Evolutionary conservation across 2,888 invertebrate genomes (phyloP).

Genomic region (Andrena dorsata): DNA sequence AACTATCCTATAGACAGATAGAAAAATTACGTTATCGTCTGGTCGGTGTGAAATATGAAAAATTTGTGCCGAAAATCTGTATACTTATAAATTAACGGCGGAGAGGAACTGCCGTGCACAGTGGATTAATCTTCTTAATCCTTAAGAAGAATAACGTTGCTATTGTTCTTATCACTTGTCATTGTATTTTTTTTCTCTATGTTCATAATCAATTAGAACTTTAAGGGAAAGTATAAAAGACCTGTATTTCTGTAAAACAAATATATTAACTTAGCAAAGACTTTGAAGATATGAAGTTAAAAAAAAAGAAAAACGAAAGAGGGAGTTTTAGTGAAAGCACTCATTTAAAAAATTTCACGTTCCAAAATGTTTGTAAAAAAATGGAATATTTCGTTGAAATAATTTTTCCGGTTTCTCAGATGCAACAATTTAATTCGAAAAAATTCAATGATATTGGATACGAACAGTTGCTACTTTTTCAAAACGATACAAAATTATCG

Average conservation of each 20-base stretch:
- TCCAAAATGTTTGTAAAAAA: no score
- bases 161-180: constrained; percentile 2
- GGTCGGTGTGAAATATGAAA: constrained; percentile 30
- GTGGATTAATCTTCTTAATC: constrained; percentile 24
- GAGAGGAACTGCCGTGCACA: constrained; percentile 37
- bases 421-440: not conserved
- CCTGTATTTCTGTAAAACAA: not conserved
- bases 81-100: constrained; percentile 45
- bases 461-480: not conserved
- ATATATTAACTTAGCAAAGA: no score
- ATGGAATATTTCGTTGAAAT: not conserved
- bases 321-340: no score
- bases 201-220: not conserved
- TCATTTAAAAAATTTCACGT: no score
- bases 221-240: not conserved
- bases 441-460: constrained; percentile 1
- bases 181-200: not conserved
- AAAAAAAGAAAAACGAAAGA: not conserved
- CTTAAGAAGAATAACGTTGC: constrained; percentile 8
- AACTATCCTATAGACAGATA: not conserved
- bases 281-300: not conserved
- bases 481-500: not conserved
- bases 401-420: not conserved
- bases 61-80: constrained; percentile 23
- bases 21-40: constrained; percentile 16